phyloP scores from a whole-genome alignment of 2,113 vertebrate species.

The Lophochroa leadbeateri region DNA sequence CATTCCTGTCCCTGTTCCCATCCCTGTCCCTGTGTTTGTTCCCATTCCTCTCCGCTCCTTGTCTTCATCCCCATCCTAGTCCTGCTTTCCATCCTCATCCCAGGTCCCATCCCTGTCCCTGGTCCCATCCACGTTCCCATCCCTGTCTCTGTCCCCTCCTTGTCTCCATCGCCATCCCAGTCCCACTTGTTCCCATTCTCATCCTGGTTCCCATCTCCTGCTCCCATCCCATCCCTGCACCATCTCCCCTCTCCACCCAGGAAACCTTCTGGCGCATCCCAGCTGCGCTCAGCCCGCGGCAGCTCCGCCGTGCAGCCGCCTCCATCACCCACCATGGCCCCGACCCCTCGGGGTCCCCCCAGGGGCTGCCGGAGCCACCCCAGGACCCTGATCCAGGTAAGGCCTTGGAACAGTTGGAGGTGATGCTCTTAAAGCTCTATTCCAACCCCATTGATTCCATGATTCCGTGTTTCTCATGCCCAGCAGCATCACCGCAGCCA shows the following conservation, averaged over 20 bases:
- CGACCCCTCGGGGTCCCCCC: accelerated
- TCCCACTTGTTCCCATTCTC: neutral
- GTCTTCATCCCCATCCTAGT: too few relatives aligned
- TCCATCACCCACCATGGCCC: constrained; percentile 65
- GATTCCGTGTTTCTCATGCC: neutral
- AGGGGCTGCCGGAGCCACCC: neutral
- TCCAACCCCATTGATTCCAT: neutral
- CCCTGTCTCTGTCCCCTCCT: too few relatives aligned
- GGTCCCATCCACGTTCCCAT: too few relatives aligned
- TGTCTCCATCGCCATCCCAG: neutral
- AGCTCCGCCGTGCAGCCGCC: constrained; percentile 76
- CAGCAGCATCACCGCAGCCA: neutral
- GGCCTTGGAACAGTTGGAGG: neutral
- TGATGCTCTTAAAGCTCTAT: neutral
- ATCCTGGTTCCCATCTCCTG: accelerated
- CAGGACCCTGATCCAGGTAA: neutral
- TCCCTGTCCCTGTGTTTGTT: too few relatives aligned
- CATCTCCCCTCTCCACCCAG: constrained; percentile 49
- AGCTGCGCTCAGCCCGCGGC: constrained; percentile 74
- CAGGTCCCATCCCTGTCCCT: too few relatives aligned
- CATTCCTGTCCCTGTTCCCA: too few relatives aligned
- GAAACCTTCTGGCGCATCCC: constrained; percentile 96
- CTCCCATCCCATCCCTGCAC: accelerated
- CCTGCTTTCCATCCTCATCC: too few relatives aligned
- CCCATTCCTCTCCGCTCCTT: too few relatives aligned